phyloP scores from a whole-genome alignment of 2,113 vertebrate species.

The Neolamprologus fasciatus region DNA sequence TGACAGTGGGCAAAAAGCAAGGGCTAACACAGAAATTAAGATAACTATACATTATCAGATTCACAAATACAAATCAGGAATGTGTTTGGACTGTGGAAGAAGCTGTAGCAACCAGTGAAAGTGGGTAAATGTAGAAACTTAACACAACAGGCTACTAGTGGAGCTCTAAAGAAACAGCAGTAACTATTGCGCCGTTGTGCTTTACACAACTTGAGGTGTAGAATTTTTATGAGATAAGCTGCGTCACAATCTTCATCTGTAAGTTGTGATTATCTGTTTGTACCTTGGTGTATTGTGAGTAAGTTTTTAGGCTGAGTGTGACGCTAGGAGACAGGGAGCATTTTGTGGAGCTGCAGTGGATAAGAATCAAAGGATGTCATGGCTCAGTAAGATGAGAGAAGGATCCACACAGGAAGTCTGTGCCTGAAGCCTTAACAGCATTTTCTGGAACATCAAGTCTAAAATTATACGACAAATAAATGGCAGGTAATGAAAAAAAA shows the following conservation, averaged over 20 bases:
- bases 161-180: not conserved
- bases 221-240: not conserved
- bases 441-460: not conserved
- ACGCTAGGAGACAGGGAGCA: fast-evolving
- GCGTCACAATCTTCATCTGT: not conserved
- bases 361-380: conserved; percentile 39
- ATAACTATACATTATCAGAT: not conserved
- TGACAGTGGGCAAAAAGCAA: not conserved
- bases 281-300: not conserved
- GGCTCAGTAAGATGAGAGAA: conserved; percentile 34
- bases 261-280: not conserved
- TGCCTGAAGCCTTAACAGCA: not conserved
- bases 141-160: not conserved
- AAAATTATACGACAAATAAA: not conserved
- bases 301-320: not conserved
- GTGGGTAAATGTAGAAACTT: not conserved
- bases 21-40: not conserved
- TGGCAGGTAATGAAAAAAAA: not conserved
- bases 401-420: conserved; percentile 24
- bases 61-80: not conserved
- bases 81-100: not conserved
- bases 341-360: not conserved
- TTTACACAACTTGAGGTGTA: not conserved
- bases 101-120: not conserved
- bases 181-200: not conserved